phyloP scores from a whole-genome alignment of 1,140 invertebrate species.

The Drosophila persimilis region DNA sequence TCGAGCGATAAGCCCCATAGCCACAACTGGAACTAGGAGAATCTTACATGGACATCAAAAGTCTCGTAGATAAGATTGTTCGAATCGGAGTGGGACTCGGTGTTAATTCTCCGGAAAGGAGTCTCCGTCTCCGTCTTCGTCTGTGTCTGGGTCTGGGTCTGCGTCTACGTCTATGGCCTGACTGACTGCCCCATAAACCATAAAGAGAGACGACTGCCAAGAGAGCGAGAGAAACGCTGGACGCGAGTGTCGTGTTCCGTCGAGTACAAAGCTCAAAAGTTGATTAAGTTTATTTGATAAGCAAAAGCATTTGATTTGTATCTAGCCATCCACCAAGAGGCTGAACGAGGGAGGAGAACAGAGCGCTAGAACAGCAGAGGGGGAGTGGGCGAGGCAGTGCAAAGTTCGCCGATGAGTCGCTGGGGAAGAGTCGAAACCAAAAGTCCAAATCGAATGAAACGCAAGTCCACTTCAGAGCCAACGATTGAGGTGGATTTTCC shows the following conservation, averaged over 20 bases:
- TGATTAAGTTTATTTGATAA: constrained; percentile 38
- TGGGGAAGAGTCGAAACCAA: too few relatives aligned
- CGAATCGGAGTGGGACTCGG: constrained; percentile 2
- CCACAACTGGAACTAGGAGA: constrained; percentile 30
- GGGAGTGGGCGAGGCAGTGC: too few relatives aligned
- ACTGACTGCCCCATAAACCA: not conserved
- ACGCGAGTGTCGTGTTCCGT: constrained; percentile 23
- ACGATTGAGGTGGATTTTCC: too few relatives aligned
- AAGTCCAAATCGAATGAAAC: too few relatives aligned
- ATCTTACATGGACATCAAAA: constrained; percentile 54
- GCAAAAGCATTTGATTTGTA: constrained; percentile 35
- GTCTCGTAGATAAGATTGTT: constrained; percentile 54
- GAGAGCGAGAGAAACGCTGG: constrained; percentile 6
- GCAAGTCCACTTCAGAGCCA: too few relatives aligned
- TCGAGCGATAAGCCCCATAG: constrained; percentile 31
- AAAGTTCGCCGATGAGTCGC: too few relatives aligned
- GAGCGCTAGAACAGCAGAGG: too few relatives aligned
- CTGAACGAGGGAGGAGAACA: too few relatives aligned
- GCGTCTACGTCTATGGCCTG: constrained; percentile 12
- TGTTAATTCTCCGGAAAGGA: constrained; percentile 1
- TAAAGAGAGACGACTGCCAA: too few relatives aligned
- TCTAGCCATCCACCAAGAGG: constrained; percentile 18
- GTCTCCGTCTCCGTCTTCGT: constrained; percentile 6
- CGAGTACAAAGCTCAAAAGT: constrained; percentile 44
- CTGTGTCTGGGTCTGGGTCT: too few relatives aligned